Evolutionary conservation across 2,888 invertebrate genomes (phyloP), one percentile per base, ranked within the genome.

Genomic region (Cheilosia urbana): DNA sequence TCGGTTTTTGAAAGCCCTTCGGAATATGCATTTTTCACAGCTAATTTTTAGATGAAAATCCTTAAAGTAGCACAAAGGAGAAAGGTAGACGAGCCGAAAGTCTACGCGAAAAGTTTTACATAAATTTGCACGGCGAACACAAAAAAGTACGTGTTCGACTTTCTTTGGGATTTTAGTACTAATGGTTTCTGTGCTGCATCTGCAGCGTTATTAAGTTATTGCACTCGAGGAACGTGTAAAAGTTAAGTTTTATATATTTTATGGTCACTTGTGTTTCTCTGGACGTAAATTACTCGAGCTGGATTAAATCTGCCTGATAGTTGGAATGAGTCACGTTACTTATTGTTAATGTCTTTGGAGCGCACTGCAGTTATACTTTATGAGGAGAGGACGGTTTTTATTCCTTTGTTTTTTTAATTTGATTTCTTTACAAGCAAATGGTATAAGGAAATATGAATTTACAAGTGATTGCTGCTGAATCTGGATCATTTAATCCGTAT

Each of bases 11-110:
- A 30, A 57, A 34, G 45, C 21, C 49, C 47, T 57, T 34, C 40
- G 27, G 19, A 63, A 69, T 69, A 81, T 76, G 76, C 81, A 76
- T 65, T 76, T 55, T 63, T 65, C 53, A 76, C 37, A 65, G 45
- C 49, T 60, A 53, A 71, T 65, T 69, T 65, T 72, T 57, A 9
- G 42, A 60, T 42, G 45, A 24, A 77, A 58, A 55, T 72, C 30
- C 27, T 30, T 75, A 58, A 57, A 49, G 40, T 47, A 45, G 37
- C 24, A 17, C 47, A 55, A 65, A 40, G 45, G 19, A 5, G 45
- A 30, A 60, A 19, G 65, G 37, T 30, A 30, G 9, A 65, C 15
- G 15, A 51, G n/a, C 19, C 21, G 40, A 21, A 15, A 30, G 19
- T 53, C 17, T 53, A 45, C 42, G 19, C 19, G 19, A 53, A 60